A percentile compares a stretch with the other conserved stretches of the same genome.
Conservation (phyloP, 23 tunicate species). For the Trididemnum nubilum region DNA sequence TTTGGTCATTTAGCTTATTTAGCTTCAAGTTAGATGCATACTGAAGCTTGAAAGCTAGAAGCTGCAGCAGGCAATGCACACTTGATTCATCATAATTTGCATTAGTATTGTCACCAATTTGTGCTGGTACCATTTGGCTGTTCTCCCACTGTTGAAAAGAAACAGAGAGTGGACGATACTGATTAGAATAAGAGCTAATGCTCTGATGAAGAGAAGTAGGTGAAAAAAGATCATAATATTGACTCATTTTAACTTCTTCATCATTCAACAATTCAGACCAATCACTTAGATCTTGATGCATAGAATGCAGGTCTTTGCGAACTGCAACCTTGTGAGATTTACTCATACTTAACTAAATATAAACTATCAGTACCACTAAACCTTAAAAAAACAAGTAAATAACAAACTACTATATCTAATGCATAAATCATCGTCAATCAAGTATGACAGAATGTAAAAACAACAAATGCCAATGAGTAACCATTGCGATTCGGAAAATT, state of each 20-base stretch:
- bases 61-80: background rate
- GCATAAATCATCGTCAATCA: too few relatives aligned
- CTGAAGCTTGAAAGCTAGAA: background rate
- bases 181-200: background rate
- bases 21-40: constrained; percentile 12
- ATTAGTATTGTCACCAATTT: background rate
- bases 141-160: constrained; percentile 35
- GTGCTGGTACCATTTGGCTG: background rate
- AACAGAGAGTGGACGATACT: constrained; percentile 32
- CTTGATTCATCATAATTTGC: background rate
- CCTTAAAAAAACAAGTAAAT: too few relatives aligned
- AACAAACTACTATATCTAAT: too few relatives aligned
- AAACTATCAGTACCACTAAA: too few relatives aligned
- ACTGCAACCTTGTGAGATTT: background rate
- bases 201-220: constrained; percentile 20
- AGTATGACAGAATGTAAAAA: too few relatives aligned
- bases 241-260: background rate
- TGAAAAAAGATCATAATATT: too few relatives aligned
- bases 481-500: too few relatives aligned
- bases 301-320: constrained; percentile 41
- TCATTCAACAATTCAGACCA: constrained; percentile 36
- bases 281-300: constrained; percentile 41
- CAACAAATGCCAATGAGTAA: too few relatives aligned
- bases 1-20: background rate
- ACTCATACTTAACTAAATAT: background rate